Evolutionary conservation across 2,888 invertebrate genomes (phyloP).

Genomic region (Rotaria sp.): DNA sequence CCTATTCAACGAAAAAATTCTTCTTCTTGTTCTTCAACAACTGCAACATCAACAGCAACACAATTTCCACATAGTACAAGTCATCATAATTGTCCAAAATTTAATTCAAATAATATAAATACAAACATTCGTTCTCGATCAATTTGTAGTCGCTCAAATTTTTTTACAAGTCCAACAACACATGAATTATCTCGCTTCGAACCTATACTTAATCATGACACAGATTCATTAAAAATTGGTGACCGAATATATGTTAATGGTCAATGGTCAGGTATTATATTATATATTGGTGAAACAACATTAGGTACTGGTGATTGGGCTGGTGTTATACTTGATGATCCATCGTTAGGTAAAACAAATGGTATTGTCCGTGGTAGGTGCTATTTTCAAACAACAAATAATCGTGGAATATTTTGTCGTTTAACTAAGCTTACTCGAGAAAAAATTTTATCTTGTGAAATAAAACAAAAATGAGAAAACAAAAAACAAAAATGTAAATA

Average conservation of each 20-base stretch:
- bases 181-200: background rate
- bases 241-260: conserved; percentile 22
- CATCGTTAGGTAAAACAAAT: background rate
- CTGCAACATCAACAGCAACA: background rate
- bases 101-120: background rate
- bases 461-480: background rate
- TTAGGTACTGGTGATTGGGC: background rate
- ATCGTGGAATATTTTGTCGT: conserved; percentile 21
- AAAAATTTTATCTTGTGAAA: background rate
- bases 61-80: background rate
- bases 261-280: conserved; percentile 15
- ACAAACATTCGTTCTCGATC: background rate
- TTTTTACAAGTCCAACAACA: background rate
- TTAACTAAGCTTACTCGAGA: conserved; percentile 26
- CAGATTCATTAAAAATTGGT: conserved; percentile 25
- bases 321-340: conserved; percentile 1
- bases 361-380: background rate
- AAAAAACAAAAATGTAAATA: background rate
- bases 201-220: conserved; percentile 24
- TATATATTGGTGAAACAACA: conserved; percentile 29
- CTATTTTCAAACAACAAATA: conserved; percentile 26
- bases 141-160: background rate
- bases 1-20: background rate
- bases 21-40: background rate
- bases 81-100: background rate